These are phyloP conservation scores for Anthonomus grandis DNA, from an alignment of 1,140 invertebrate genomes.

Conservation along the genomic window DNA sequence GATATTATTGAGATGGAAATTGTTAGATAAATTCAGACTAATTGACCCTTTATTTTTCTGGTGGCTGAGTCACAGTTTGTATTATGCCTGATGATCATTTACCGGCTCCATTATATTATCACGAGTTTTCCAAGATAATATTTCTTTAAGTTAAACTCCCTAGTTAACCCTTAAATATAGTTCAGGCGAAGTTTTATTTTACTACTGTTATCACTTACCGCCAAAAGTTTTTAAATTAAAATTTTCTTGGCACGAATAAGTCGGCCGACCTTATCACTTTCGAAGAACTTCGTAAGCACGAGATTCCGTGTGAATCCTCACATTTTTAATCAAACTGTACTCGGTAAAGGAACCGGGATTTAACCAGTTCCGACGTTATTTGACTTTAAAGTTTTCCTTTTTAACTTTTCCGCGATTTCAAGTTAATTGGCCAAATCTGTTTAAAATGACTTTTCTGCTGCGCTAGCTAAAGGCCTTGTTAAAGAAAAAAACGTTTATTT, in stretches of 20 bases:
- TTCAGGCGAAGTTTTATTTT: no score
- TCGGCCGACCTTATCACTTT: slow-evolving; percentile 1
- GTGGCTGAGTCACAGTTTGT: no score
- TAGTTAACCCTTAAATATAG: no score
- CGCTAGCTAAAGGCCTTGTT: no score
- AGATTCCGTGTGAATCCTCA: slow-evolving; percentile 8
- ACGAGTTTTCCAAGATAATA: no score
- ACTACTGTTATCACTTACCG: no score
- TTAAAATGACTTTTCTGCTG: slow-evolving; percentile 9
- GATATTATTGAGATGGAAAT: slow-evolving; percentile 17
- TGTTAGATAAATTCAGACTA: slow-evolving; percentile 1
- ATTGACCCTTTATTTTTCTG: background rate
- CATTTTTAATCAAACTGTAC: slow-evolving; percentile 9
- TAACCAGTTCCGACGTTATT: slow-evolving; percentile 6
- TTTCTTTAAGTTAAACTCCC: no score
- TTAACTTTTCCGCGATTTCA: slow-evolving; percentile 8
- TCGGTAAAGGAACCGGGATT: background rate
- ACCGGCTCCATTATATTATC: no score
- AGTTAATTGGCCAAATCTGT: slow-evolving; percentile 9
- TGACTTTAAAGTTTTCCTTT: slow-evolving; percentile 9
- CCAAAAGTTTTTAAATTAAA: slow-evolving; percentile 4
- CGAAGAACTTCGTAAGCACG: slow-evolving; percentile 2
- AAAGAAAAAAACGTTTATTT: no score
- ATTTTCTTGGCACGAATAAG: background rate
- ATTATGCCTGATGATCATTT: no score